Percentiles rank a stretch among this genome's conserved stretches.
These are phyloP conservation scores for Lates calcarifer DNA, from an alignment of 2,113 vertebrate species.

Conservation along the genomic window DNA sequence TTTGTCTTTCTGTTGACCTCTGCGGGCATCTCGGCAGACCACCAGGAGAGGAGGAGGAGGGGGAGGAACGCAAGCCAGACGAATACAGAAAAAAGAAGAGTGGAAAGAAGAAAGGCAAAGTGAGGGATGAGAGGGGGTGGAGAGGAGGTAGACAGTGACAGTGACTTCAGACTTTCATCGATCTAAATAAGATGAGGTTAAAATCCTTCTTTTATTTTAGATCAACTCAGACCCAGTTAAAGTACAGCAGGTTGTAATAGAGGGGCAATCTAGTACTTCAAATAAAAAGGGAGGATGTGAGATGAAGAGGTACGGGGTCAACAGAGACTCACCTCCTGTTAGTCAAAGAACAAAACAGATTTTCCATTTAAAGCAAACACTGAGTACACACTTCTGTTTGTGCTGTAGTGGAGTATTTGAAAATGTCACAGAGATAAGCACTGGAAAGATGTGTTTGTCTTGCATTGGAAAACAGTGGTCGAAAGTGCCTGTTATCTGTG, in stretches of 20 bases:
- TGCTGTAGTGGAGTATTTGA: background rate
- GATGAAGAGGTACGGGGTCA: background rate
- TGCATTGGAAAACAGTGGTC: background rate
- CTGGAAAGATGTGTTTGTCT: background rate
- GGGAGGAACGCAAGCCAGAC: background rate
- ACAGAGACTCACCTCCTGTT: background rate
- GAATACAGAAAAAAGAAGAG: background rate
- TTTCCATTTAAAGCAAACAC: background rate
- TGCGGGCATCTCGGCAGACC: slow-evolving; percentile 57
- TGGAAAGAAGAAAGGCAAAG: background rate
- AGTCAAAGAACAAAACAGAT: background rate
- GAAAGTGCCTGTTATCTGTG: too few relatives aligned
- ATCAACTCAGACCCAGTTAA: background rate
- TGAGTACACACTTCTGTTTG: background rate
- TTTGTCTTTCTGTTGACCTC: slow-evolving; percentile 61
- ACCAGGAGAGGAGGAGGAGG: slow-evolving; percentile 55
- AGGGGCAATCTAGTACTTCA: background rate
- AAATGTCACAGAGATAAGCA: background rate
- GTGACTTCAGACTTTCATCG: slow-evolving; percentile 4
- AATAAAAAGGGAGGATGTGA: background rate
- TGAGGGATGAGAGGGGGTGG: background rate
- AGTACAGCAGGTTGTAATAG: background rate
- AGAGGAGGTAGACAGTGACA: background rate
- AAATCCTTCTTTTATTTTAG: background rate
- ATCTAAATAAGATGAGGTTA: background rate